phyloP scores from a whole-genome alignment of 1,140 invertebrate genomes.

The Drosophila serrata region DNA sequence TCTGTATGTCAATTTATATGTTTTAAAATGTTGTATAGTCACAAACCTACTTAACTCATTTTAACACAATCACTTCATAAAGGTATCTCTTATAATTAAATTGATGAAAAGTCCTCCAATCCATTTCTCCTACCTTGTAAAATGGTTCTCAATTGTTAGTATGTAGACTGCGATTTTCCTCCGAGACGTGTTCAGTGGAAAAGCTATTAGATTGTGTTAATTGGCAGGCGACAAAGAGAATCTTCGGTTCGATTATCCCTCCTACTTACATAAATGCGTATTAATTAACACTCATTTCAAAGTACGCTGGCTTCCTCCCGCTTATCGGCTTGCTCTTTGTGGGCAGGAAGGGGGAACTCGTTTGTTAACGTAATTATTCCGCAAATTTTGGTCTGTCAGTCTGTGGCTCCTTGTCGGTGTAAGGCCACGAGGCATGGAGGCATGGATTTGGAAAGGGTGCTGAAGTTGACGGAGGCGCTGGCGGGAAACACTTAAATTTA shows the following conservation, averaged over 20 bases:
- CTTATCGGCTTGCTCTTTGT: neutral
- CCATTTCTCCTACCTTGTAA: neutral
- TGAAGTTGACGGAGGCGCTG: neutral
- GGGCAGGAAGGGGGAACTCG: neutral
- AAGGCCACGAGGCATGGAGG: neutral
- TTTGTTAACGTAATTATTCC: slow-evolving; percentile 17
- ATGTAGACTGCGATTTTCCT: neutral
- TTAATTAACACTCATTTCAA: slow-evolving; percentile 14
- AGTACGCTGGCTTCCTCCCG: neutral
- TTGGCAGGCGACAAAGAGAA: slow-evolving; percentile 4
- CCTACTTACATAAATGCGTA: slow-evolving; percentile 5
- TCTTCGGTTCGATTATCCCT: slow-evolving; percentile 7
- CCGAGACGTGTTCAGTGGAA: neutral
- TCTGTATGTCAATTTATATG: neutral
- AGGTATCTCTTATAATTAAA: neutral
- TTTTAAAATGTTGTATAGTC: neutral
- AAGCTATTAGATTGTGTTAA: neutral
- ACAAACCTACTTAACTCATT: neutral
- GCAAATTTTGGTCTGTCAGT: slow-evolving; percentile 10
- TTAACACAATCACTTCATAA: neutral
- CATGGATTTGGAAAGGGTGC: neutral
- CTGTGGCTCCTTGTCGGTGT: slow-evolving; percentile 6
- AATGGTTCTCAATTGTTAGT: neutral
- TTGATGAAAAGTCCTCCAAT: neutral
- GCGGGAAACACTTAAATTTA: slow-evolving; percentile 7